phyloP scores from a whole-genome alignment of 1,140 invertebrate species.

The Microplitis mediator region DNA sequence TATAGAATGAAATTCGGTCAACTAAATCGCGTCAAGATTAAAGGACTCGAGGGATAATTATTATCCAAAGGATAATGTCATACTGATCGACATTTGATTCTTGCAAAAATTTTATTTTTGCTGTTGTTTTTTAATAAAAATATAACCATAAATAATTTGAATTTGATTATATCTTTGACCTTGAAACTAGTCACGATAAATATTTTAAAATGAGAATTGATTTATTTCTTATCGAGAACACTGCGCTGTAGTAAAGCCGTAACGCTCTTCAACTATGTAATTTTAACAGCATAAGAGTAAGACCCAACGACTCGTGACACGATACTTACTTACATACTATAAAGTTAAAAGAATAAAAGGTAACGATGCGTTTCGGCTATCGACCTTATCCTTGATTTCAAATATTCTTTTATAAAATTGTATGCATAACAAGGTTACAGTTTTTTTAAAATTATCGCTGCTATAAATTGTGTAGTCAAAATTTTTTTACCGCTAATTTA shows the following conservation, averaged over 20 bases:
- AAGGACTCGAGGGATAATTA: neutral
- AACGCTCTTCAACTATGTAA: slow-evolving; percentile 23
- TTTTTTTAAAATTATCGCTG: neutral
- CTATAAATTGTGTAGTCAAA: neutral
- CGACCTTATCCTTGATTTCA: slow-evolving; percentile 44
- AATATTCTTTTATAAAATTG: neutral
- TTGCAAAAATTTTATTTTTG: neutral
- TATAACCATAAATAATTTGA: neutral
- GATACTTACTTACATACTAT: slow-evolving; percentile 37
- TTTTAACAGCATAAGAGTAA: slow-evolving; percentile 15
- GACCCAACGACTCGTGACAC: slow-evolving; percentile 48
- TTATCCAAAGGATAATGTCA: neutral
- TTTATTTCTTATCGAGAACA: slow-evolving; percentile 7
- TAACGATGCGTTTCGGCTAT: slow-evolving; percentile 61
- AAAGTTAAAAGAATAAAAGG: slow-evolving; percentile 18
- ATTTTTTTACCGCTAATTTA: neutral
- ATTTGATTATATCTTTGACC: slow-evolving; percentile 14
- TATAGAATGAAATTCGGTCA: slow-evolving; percentile 29
- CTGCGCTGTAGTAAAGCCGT: slow-evolving; percentile 1
- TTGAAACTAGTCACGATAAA: slow-evolving; percentile 30
- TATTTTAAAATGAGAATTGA: slow-evolving; percentile 18
- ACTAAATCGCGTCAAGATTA: slow-evolving; percentile 14
- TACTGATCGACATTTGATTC: neutral
- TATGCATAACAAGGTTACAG: neutral
- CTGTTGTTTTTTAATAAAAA: neutral